Evolutionary conservation across 1,140 invertebrate genomes (phyloP), one percentile per base, ranked within the genome.

Genomic region (Globodera rostochiensis): DNA sequence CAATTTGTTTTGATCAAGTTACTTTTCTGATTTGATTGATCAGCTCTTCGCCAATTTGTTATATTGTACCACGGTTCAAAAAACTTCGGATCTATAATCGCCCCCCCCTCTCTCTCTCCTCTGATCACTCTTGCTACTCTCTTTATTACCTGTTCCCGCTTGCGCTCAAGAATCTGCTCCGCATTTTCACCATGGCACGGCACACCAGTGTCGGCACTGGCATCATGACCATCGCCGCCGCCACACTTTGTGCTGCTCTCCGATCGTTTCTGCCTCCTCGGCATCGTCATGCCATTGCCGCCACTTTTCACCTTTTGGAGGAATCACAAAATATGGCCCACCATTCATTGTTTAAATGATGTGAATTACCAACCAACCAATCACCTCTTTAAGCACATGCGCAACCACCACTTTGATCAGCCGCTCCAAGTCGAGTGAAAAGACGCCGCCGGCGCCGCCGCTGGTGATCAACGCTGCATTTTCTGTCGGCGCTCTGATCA

Each of bases 161-260:
- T 87, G 9, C 85, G 69, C 74, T 81, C 60, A 19, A 86, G 83
- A 60, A 87, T 87, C 76, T 86, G 84, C 66, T 81, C 85, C 15
- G 85, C 84, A 73, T 85, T 79, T 70, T 85, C 82, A 9, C 70
- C 82, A 6, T 81, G 49, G 9, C 69, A 6, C 13, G 13, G 13
- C 71, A 49, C 71, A 53, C 0, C 19, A n/a, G 13, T n/a, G 71
- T 45, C 11, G 69, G 4, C n/a, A 13, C 71, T 78, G 46, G 2
- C n/a, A 66, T 80, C 67, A 53, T 21, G 25, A 2, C 36, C 36
- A 36, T 36, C 36, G 36, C 36, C 36, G 36, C n/a, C 45, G n/a
- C n/a, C 45, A 49, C 8, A 53, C 47, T n/a, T 36, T 36, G 36
- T 36, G 36, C 36, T 36, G 36, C 36, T 36, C 15, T 73, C 19